Evolutionary conservation across 2,888 invertebrate genomes (phyloP).

Genomic region (Drosophila neutralis): DNA sequence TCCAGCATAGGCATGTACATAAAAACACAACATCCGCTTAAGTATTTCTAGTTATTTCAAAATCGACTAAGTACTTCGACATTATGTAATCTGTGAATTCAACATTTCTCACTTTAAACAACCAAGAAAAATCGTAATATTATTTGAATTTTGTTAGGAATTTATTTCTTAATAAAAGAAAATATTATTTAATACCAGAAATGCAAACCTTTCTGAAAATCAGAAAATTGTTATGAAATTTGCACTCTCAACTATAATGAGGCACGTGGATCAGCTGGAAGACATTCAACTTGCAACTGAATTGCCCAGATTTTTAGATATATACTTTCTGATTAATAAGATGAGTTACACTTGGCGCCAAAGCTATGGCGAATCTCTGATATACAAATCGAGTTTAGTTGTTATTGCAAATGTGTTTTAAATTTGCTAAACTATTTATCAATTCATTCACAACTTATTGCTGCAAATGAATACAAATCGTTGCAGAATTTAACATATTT

Average conservation of each 20-base stretch:
- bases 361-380: too few species aligned
- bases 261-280: not conserved
- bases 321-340: not conserved
- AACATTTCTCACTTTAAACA: not conserved
- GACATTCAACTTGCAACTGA: not conserved
- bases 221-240: not conserved
- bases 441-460: not conserved
- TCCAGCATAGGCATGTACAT: not conserved
- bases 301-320: not conserved
- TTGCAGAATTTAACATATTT: not conserved
- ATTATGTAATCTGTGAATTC: not conserved
- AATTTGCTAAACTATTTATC: not conserved
- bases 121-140: not conserved
- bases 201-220: not conserved
- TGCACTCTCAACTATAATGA: too few species aligned
- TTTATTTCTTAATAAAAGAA: not conserved
- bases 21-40: not conserved
- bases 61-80: not conserved
- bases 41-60: not conserved
- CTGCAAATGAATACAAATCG: not conserved
- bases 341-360: too few species aligned
- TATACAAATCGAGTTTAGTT: not conserved
- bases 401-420: not conserved
- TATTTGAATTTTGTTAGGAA: not conserved
- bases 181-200: fast-evolving